Conservation (phyloP, 1,140 invertebrate genomes). For the Rhopalosiphum padi region DNA sequence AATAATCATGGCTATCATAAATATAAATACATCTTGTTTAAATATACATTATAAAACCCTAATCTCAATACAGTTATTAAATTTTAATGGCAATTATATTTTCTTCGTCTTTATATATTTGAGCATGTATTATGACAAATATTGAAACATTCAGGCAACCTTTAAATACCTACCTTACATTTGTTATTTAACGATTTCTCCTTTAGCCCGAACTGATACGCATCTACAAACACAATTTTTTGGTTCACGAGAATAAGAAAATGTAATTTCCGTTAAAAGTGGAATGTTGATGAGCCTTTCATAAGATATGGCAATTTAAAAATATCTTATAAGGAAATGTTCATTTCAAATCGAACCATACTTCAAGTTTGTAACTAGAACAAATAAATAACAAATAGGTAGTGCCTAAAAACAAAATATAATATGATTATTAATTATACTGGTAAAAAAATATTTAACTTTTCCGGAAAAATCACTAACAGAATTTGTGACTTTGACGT, state of each 20-base stretch:
- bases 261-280: background rate
- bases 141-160: background rate
- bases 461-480: background rate
- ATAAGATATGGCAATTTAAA: background rate
- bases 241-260: background rate
- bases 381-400: conserved; percentile 3
- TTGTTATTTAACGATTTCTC: background rate
- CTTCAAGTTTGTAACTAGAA: background rate
- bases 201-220: background rate
- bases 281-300: conserved; percentile 13
- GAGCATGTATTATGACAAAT: background rate
- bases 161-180: background rate
- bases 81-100: conserved; percentile 9
- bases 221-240: background rate
- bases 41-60: no score
- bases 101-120: background rate
- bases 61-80: background rate
- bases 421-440: background rate
- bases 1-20: no score
- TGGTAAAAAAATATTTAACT: background rate
- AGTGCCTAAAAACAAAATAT: background rate
- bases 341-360: background rate
- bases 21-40: no score
- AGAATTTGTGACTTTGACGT: conserved; percentile 29
- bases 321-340: background rate